Evolutionary conservation across 1,140 invertebrate species (phyloP), one percentile per base, ranked within the genome.

Genomic region (Leptinotarsa undecemlineata): DNA sequence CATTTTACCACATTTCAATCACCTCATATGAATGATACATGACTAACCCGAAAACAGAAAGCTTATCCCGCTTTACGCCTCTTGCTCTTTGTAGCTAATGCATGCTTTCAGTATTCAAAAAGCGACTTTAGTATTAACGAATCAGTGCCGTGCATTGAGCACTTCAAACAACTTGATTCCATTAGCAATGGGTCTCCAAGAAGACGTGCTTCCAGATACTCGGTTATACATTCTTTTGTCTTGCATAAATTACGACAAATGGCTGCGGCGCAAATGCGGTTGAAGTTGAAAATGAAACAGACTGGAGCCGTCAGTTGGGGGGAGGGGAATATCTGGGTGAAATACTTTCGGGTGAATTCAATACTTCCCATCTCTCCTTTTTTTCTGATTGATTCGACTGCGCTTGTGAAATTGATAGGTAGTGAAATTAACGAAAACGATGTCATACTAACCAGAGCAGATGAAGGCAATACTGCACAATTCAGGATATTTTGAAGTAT

Each of bases 141-240:
- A 57, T 57, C 51, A 19, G 51, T 17, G 51, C 51, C 15, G 51
- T 57, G 51, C 51, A 57, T 57, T 57, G 15, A 19, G 51, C 51
- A 57, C 51, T 57, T 57, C 51, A 57, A 57, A 57, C 51, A 57
- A 57, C 51, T 57, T 57, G 51, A 57, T 57, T 57, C 51, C 51
- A 57, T 57, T 57, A n/a, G 51, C 51, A 57, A 5, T 6, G 51
- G 51, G 51, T 57, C 14, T 57, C n/a, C 51, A 57, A 57, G 51
- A 19, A 57, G 51, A 0, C 17, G 51, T 17, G 14, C 51, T 57
- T 19, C 17, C 51, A 15, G 14, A 57, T 57, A 57, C 51, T 57
- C 51, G 4, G 14, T 57, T 57, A 57, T 17, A 57, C 51, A 57
- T 19, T 57, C 51, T 57, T 57, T 57, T 57, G 17, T 57, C 51